Evolutionary conservation across 2,888 invertebrate genomes (phyloP).

Genomic region (Tridacna crocea): DNA sequence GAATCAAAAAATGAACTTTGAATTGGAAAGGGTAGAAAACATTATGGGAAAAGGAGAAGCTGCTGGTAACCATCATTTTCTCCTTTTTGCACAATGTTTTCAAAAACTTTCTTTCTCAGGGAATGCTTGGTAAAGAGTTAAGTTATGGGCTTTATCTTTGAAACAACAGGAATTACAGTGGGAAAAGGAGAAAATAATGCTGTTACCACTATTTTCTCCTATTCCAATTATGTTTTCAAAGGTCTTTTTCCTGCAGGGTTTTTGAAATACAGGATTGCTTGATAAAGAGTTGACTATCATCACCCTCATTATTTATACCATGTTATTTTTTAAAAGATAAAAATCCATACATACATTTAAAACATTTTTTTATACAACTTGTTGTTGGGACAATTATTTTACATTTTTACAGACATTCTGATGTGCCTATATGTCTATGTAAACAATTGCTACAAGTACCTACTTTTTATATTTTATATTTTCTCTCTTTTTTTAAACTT

Average conservation of each 20-base stretch:
- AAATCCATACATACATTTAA: slow-evolving; percentile 60
- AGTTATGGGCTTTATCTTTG: too few relatives aligned
- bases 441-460: slow-evolving; percentile 25
- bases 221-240: neutral
- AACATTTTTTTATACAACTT: slow-evolving; percentile 39
- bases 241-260: neutral
- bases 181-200: too few relatives aligned
- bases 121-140: too few relatives aligned
- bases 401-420: slow-evolving; percentile 20
- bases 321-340: slow-evolving; percentile 54
- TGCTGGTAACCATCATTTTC: too few relatives aligned
- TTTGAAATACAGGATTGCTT: neutral
- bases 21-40: too few relatives aligned
- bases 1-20: too few relatives aligned
- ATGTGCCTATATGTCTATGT: slow-evolving; percentile 28
- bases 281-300: slow-evolving; percentile 13
- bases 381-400: slow-evolving; percentile 51
- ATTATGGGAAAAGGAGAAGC: too few relatives aligned
- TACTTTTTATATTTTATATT: slow-evolving; percentile 20
- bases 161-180: too few relatives aligned
- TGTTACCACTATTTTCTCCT: neutral
- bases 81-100: too few relatives aligned
- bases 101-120: too few relatives aligned
- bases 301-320: slow-evolving; percentile 59
- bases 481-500: neutral